Conservation (phyloP, 2,888 invertebrate genomes). For the Phyllotreta cruciferae region DNA sequence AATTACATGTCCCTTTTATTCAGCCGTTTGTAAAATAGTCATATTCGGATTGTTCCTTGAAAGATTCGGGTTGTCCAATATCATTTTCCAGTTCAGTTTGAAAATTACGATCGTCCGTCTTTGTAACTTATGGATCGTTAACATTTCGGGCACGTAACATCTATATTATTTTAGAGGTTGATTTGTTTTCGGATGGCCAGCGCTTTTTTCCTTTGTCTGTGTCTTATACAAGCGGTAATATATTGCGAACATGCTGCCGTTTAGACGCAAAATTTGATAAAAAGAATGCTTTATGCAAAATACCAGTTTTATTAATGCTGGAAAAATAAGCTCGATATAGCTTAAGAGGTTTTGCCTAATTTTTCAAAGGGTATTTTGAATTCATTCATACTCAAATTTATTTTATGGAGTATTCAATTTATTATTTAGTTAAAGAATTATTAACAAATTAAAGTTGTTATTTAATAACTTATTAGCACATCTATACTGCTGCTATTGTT, state of each 20-base stretch:
- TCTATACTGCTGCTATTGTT: not conserved
- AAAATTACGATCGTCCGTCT: conserved; percentile 33
- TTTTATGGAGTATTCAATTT: no score
- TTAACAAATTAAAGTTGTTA: not conserved
- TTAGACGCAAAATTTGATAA: conserved; percentile 4
- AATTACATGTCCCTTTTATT: conserved; percentile 3
- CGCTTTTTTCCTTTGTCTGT: conserved; percentile 4
- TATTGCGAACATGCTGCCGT: conserved; percentile 10
- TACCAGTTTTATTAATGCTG: conserved; percentile 1
- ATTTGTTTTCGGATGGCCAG: conserved; percentile 32
- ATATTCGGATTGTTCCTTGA: not conserved
- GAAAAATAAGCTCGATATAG: not conserved
- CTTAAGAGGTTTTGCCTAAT: not conserved
- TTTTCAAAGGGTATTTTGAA: not conserved
- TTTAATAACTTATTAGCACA: not conserved
- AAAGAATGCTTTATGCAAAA: conserved; percentile 13
- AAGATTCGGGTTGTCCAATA: conserved; percentile 12
- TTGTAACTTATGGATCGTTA: conserved; percentile 25
- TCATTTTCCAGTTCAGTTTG: conserved; percentile 30
- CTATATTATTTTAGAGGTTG: conserved; percentile 52
- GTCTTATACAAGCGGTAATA: conserved; percentile 11
- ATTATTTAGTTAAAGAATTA: not conserved
- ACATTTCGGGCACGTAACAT: conserved; percentile 44
- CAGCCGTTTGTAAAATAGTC: not conserved
- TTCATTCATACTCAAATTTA: not conserved